Base-by-base conservation (phyloP, 2,797 vertebrate genomes). In the Amphiprion clarkii region DNA sequence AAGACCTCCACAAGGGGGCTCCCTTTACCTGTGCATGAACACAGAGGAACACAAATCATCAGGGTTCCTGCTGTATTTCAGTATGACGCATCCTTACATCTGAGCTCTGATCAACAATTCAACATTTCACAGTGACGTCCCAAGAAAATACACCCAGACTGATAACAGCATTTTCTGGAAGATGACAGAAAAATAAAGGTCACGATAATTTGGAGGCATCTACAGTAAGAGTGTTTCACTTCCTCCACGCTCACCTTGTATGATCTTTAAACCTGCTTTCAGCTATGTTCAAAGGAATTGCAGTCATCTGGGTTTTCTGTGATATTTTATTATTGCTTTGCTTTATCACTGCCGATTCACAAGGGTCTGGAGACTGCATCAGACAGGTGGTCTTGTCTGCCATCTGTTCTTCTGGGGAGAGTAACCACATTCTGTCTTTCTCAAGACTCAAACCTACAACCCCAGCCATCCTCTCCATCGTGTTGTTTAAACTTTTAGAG, bases 1-100 rank as follows among this genome's bases (percentile, higher is more conserved):
- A 53, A 27, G 25, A 3, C 6, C 3, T 76, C 91, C 92, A 92
- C 89, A 52, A 87, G 92, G 89, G 83, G 92, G 75, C 92, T 65
- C 85, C 61, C 82, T 92, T 89, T 29, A 82, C 79, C 87, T 73
- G 74, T 1, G 13, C 36, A 81, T 87, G 58, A 80, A 17, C 59
- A 49, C 14, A 42, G 25, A 55, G 1, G 49, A 23, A 13, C 1
- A 52, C 31, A 64, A 27, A 19, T 44, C 19, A 25, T 21, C 33
- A 64, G 25, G 25, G 27, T 56, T 64, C 53, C 16, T 16, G 0
- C 36, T 23, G 23, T 42, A 33, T 67, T 60, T 73, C 73, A 62
- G 39, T 13, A n/a, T 31, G 74, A 63, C 27, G 51, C 74, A 31
- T 67, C 62, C 48, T 68, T 54, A 61, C 36, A 51, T 65, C 6